phyloP scores from a whole-genome alignment of 2,888 invertebrate species.

The Dasypogon diadema region DNA sequence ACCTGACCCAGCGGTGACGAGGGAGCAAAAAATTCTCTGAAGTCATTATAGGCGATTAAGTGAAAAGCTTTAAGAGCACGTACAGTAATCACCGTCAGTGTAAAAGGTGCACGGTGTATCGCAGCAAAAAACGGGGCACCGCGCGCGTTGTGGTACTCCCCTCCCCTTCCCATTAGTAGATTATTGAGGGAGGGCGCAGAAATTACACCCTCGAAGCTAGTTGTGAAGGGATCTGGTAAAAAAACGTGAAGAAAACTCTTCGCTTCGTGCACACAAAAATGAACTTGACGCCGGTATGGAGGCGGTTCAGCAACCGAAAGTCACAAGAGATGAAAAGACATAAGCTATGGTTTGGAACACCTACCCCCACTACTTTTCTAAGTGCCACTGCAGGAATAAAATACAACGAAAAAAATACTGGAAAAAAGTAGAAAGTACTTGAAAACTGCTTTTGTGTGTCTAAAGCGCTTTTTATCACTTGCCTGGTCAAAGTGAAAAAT shows the following conservation, averaged over 20 bases:
- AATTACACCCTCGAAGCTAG: background rate
- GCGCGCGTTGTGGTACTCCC: background rate
- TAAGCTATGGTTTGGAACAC: constrained; percentile 7
- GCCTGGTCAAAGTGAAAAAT: constrained; percentile 32
- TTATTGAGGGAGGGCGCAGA: background rate
- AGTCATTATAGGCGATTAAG: constrained; percentile 49
- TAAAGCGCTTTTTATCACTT: constrained; percentile 18
- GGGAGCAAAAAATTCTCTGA: constrained; percentile 1
- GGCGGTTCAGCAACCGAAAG: background rate
- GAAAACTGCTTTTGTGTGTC: background rate
- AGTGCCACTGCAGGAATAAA: background rate
- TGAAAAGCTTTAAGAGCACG: constrained; percentile 50
- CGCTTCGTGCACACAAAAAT: background rate
- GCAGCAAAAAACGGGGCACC: constrained; percentile 29
- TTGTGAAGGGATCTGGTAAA: background rate
- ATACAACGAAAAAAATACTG: too few relatives aligned
- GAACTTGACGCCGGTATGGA: background rate
- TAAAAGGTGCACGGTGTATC: constrained; percentile 32
- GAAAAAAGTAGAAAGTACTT: background rate
- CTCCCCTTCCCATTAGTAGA: too few relatives aligned
- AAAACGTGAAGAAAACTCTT: constrained; percentile 19
- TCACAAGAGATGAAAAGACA: constrained; percentile 17
- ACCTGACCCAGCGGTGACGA: too few relatives aligned
- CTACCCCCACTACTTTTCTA: background rate
- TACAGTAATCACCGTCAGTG: constrained; percentile 44